These are phyloP conservation scores for Bergia puertoricense DNA, from an alignment of 92 coral and sea anemone genomes.

Conservation along the genomic window DNA sequence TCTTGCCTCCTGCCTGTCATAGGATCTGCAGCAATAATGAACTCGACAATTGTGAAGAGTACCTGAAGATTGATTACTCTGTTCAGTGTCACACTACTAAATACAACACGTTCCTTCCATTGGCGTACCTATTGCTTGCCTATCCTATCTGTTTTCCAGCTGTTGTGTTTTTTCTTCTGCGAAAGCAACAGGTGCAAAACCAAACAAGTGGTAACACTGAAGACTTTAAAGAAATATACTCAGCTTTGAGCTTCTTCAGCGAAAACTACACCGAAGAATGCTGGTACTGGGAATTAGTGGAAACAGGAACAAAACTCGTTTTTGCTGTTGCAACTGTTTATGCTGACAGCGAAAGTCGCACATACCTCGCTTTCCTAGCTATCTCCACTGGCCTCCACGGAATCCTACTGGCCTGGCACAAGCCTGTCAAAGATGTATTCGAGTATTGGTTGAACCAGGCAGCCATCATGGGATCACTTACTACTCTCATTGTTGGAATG, in stretches of 20 bases:
- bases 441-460: constrained; percentile 62
- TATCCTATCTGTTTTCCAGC: constrained; percentile 36
- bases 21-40: constrained; percentile 43
- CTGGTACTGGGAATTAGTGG: constrained; percentile 70
- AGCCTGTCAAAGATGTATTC: constrained; percentile 40
- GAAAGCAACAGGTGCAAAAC: neutral
- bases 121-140: neutral
- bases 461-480: constrained; percentile 50
- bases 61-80: neutral
- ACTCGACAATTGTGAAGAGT: neutral
- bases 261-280: constrained; percentile 53
- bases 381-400: constrained; percentile 53
- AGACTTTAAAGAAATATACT: constrained; percentile 28
- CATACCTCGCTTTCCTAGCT: constrained; percentile 49
- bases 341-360: constrained; percentile 57
- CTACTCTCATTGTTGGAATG: constrained; percentile 54
- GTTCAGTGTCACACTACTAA: neutral
- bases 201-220: neutral
- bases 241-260: constrained; percentile 50
- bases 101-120: neutral
- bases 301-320: constrained; percentile 44
- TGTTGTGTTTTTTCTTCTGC: constrained; percentile 12
- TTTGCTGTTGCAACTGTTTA: constrained; percentile 36
- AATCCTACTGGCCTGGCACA: constrained; percentile 24
- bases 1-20: constrained; percentile 55